Conservation (phyloP, 2,888 invertebrate genomes). For the Steinernema hermaphroditum region DNA sequence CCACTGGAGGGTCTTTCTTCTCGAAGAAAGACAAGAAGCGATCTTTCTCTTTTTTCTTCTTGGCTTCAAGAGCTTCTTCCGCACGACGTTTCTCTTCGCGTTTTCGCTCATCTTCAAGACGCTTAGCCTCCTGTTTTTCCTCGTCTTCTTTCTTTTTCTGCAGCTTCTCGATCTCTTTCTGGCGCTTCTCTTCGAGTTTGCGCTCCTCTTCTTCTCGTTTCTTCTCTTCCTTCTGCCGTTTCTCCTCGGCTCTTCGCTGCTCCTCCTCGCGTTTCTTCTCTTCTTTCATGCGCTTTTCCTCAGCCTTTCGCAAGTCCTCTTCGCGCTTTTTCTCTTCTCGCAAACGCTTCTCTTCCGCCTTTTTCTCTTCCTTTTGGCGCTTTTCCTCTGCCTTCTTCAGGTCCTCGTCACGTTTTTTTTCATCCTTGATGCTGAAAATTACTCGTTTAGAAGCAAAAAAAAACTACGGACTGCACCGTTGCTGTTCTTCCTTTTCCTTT, state of each 20-base stretch:
- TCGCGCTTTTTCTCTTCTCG: slow-evolving; percentile 29
- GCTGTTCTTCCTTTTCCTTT: slow-evolving; percentile 43
- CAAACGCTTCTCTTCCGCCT: neutral
- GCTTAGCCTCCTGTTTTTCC: slow-evolving; percentile 42
- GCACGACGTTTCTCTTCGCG: slow-evolving; percentile 39
- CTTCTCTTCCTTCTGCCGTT: slow-evolving; percentile 20
- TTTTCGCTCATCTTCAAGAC: slow-evolving; percentile 5
- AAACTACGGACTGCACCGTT: neutral
- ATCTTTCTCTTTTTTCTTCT: slow-evolving; percentile 10
- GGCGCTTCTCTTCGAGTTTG: slow-evolving; percentile 18
- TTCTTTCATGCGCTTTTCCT: slow-evolving; percentile 13
- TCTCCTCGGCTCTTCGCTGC: slow-evolving; percentile 29
- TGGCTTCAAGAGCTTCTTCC: slow-evolving; percentile 46
- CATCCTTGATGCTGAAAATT: slow-evolving; percentile 34
- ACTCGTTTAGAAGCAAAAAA: too few relatives aligned
- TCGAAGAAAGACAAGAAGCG: slow-evolving; percentile 26
- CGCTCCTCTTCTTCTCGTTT: slow-evolving; percentile 31
- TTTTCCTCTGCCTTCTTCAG: slow-evolving; percentile 37
- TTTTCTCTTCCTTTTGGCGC: slow-evolving; percentile 38
- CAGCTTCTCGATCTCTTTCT: neutral
- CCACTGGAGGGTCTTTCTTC: neutral
- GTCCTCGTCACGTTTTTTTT: slow-evolving; percentile 43
- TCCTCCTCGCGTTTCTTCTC: slow-evolving; percentile 38
- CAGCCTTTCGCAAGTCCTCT: slow-evolving; percentile 32
- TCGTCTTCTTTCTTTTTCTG: slow-evolving; percentile 43